A percentile compares a stretch with the other conserved stretches of the same genome.
These are phyloP conservation scores for Euwallacea similis DNA, from an alignment of 1,140 invertebrate species.

Conservation along the genomic window DNA sequence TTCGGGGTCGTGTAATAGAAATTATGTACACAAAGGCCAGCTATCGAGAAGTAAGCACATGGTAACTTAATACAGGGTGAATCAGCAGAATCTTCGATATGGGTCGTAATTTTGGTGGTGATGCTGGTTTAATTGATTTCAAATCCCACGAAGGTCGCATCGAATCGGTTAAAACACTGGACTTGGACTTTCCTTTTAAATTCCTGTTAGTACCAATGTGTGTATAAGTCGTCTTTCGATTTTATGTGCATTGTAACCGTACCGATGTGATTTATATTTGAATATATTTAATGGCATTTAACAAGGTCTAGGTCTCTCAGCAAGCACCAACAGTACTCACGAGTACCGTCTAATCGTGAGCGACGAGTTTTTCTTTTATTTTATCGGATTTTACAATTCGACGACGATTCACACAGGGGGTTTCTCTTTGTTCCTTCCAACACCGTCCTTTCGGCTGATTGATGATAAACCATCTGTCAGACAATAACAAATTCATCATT, in stretches of 20 bases:
- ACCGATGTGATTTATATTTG: constrained; percentile 34
- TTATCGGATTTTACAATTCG: constrained; percentile 25
- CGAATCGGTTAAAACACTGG: too few species aligned
- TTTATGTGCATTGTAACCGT: constrained; percentile 26
- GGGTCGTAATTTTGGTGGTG: too few species aligned
- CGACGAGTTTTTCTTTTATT: constrained; percentile 25
- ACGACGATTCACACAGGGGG: constrained; percentile 16
- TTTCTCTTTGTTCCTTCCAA: constrained; percentile 22
- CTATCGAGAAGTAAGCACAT: not conserved
- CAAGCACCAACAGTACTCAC: constrained; percentile 23
- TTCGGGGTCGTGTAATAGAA: constrained; percentile 2
- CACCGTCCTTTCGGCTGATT: not conserved
- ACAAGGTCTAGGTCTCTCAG: constrained; percentile 35
- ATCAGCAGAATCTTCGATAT: not conserved
- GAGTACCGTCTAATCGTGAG: constrained; percentile 31
- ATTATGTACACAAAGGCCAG: not conserved
- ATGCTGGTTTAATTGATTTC: too few species aligned
- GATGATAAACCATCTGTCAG: constrained; percentile 1
- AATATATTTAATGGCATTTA: constrained; percentile 38
- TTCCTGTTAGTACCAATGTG: not conserved
- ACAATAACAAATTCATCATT: not conserved
- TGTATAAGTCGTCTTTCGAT: constrained; percentile 1
- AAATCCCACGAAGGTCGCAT: too few species aligned
- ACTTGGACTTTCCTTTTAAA: too few species aligned
- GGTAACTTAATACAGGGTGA: not conserved